These are phyloP conservation scores for Trididemnum nubilum DNA, from an alignment of 23 tunicate species.

Conservation along the genomic window DNA sequence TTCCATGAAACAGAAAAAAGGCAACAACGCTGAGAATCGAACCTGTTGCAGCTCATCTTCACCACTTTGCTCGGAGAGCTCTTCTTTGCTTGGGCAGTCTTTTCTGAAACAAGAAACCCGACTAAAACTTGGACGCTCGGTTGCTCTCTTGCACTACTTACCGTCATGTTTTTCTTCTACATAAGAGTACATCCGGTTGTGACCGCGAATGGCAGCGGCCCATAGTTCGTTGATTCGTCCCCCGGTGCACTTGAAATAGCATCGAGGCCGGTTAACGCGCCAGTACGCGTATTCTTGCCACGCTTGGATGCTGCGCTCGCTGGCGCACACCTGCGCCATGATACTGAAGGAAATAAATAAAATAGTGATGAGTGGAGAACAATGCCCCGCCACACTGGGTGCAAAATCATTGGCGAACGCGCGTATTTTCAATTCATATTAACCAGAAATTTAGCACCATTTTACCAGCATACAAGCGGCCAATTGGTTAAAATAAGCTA, in stretches of 20 bases:
- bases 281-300: constrained; percentile 76
- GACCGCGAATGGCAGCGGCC: constrained; percentile 21
- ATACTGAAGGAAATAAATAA: constrained; percentile 39
- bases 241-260: constrained; percentile 12
- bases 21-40: too few species aligned
- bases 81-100: neutral
- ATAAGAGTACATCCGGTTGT: constrained; percentile 34
- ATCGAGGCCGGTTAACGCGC: constrained; percentile 55
- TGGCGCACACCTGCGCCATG: constrained; percentile 29
- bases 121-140: too few species aligned
- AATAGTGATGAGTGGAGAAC: too few species aligned
- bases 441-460: neutral
- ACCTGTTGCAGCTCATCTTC: constrained; percentile 42
- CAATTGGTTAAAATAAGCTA: too few species aligned
- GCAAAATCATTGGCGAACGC: too few species aligned
- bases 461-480: neutral
- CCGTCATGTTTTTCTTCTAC: neutral
- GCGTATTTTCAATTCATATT: neutral
- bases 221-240: constrained; percentile 1
- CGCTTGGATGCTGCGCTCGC: constrained; percentile 35
- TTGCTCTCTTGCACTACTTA: too few species aligned
- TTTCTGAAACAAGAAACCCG: too few species aligned
- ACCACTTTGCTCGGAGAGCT: constrained; percentile 40
- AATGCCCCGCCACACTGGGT: too few species aligned
- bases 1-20: too few species aligned